Evolutionary conservation across 2,113 vertebrate genomes (phyloP).

Genomic region (Ceratotherium simum): DNA sequence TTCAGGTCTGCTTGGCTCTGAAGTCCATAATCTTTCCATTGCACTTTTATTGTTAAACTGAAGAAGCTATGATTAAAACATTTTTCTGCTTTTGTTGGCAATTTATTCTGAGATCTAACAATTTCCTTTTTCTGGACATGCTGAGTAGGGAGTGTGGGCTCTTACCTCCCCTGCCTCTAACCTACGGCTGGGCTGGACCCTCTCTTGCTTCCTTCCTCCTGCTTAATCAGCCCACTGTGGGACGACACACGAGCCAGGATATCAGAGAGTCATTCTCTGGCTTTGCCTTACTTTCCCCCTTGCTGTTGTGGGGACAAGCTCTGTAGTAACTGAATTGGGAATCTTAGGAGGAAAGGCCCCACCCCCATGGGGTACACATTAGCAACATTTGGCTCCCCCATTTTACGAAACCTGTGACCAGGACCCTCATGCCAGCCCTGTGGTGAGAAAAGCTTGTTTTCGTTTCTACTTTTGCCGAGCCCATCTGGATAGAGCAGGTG

Average conservation of each 20-base stretch:
- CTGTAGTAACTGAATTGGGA: background rate
- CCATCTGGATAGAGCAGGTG: slow-evolving; percentile 78
- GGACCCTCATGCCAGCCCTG: background rate
- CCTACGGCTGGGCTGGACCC: background rate
- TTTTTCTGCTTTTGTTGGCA: background rate
- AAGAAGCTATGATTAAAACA: background rate
- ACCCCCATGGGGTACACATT: no score
- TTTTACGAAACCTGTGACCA: background rate
- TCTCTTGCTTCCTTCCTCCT: background rate
- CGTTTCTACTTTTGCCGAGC: slow-evolving; percentile 71
- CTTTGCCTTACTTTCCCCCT: background rate
- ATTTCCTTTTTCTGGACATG: background rate
- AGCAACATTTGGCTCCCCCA: background rate
- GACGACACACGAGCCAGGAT: background rate
- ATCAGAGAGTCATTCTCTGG: background rate
- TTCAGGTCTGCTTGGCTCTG: background rate
- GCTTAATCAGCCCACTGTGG: background rate
- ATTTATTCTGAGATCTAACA: background rate
- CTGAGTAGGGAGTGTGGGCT: background rate
- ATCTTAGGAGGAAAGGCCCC: background rate
- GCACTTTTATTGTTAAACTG: background rate
- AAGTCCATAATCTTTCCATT: background rate
- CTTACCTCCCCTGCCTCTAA: background rate
- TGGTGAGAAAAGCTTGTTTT: slow-evolving; percentile 67
- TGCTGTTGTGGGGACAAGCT: background rate